Percentiles rank a stretch among this genome's conserved stretches.
These are phyloP conservation scores for Danio albolineatus DNA, from an alignment of 2,797 vertebrate species.

Conservation along the genomic window DNA sequence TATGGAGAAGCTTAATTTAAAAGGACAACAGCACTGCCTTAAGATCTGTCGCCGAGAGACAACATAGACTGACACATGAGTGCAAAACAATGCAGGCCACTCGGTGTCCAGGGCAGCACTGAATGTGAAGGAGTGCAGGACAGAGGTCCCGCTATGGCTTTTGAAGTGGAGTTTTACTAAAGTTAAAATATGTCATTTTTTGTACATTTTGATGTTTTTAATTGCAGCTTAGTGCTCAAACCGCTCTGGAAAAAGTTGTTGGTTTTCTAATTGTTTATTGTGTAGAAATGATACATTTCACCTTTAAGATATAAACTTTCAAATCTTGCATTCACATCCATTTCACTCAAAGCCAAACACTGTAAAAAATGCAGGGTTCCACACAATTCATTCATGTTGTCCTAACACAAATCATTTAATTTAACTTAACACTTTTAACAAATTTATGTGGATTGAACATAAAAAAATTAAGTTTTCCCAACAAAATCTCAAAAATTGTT, in stretches of 20 bases:
- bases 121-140: conserved; percentile 33
- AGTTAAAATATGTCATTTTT: not conserved
- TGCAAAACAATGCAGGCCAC: conserved; percentile 62
- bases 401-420: too few species aligned
- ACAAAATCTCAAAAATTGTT: too few species aligned
- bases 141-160: not conserved
- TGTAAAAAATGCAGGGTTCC: too few species aligned
- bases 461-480: too few species aligned
- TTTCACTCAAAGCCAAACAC: not conserved
- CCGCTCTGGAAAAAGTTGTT: not conserved
- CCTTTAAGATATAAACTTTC: not conserved
- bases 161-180: not conserved
- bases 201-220: not conserved
- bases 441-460: too few species aligned
- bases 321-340: not conserved
- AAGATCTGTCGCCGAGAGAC: conserved; percentile 56
- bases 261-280: not conserved
- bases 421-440: too few species aligned
- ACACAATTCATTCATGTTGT: too few species aligned
- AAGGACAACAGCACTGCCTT: conserved; percentile 56
- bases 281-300: not conserved
- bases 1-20: conserved; percentile 61
- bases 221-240: not conserved
- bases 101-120: conserved; percentile 59
- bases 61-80: conserved; percentile 58